Base-by-base conservation (phyloP, 2,797 vertebrate genomes). In the Gymnothorax reevesii region DNA sequence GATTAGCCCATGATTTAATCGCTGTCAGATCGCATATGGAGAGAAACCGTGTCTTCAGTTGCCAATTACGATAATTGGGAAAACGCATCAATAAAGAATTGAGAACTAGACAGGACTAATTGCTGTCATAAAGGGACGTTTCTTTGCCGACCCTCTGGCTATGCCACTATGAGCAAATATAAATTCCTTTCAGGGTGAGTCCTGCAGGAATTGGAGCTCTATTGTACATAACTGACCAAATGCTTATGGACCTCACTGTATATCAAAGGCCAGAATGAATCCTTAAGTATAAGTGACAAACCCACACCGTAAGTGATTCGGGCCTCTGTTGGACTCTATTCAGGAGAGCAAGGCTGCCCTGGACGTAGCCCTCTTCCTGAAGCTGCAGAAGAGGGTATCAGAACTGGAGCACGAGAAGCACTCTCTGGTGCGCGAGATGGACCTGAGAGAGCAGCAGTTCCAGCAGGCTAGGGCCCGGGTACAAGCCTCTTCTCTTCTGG, bases 381-480 rank as follows among this genome's bases (percentile, higher is more conserved):
- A 99, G 94, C 97, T 99, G 87, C 98, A 99, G 95, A 99, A 99
- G 92, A 95, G 98, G 20, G 97, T 99, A 77, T 97, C 97, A 0
- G 98, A 99, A 86, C 93, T 99, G 90, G 99, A 99, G 92, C 97
- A 98, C 89, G 98, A 99, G 89, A 99, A 99, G 90, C 98, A 98
- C 85, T 94, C 96, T 55, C 95, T 99, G 93, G 98, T 98, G 92
- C 97, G 98, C 91, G 98, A 99, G 17, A 95, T 99, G 89, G 99
- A 99, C 92, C 96, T 95, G 94, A 98, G 96, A 88, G 98, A 99
- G 83, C 98, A 99, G 12, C 97, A 98, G 92, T 96, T 97, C 91
- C 97, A 97, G 87, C 96, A 97, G 88, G 96, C 96, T 91, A 98
- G 97, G 92, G 96, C 97, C 33, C 96, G 97, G 96, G 97, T 98